Percentiles rank a stretch among this genome's conserved stretches.
Conservation (phyloP, 2,113 vertebrate species). For the Plecturocebus donacophilus region DNA sequence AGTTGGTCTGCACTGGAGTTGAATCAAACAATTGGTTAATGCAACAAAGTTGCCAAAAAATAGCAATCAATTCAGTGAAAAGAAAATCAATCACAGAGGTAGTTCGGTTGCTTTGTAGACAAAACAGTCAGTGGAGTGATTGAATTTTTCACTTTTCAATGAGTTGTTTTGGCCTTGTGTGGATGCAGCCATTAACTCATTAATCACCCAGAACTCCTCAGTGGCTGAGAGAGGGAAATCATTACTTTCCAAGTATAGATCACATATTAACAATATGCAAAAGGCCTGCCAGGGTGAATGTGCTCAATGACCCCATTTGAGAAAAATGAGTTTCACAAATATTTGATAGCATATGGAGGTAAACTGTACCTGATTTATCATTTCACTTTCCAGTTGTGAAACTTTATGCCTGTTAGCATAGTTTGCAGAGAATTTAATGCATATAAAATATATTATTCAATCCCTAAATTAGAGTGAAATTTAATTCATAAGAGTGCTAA, state of each 20-base stretch:
- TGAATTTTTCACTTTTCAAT: conserved; percentile 80
- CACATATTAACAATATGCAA: conserved; percentile 75
- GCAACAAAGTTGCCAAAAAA: conserved; percentile 74
- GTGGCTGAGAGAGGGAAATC: conserved; percentile 63
- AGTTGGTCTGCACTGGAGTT: neutral
- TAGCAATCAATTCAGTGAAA: conserved; percentile 75
- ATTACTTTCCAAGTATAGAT: conserved; percentile 74
- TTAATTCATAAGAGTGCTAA: conserved; percentile 38
- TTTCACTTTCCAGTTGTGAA: conserved; percentile 46
- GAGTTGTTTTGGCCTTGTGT: conserved; percentile 78
- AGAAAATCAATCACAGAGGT: conserved; percentile 76
- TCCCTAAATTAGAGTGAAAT: conserved; percentile 44
- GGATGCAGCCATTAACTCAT: conserved; percentile 78
- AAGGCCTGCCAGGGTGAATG: conserved; percentile 71
- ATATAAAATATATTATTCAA: conserved; percentile 39
- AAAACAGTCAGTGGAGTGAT: conserved; percentile 75
- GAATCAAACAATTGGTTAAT: conserved; percentile 70
- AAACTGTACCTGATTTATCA: conserved; percentile 69
- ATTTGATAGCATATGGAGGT: conserved; percentile 65
- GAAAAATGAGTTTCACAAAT: conserved; percentile 74
- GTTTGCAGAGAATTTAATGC: conserved; percentile 33
- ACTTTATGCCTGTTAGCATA: conserved; percentile 36
- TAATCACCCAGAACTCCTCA: conserved; percentile 76
- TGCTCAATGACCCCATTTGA: conserved; percentile 68
- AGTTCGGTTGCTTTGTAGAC: conserved; percentile 76